Evolutionary conservation across 2,113 vertebrate genomes (phyloP).

Genomic region (Burhinus bistriatus): DNA sequence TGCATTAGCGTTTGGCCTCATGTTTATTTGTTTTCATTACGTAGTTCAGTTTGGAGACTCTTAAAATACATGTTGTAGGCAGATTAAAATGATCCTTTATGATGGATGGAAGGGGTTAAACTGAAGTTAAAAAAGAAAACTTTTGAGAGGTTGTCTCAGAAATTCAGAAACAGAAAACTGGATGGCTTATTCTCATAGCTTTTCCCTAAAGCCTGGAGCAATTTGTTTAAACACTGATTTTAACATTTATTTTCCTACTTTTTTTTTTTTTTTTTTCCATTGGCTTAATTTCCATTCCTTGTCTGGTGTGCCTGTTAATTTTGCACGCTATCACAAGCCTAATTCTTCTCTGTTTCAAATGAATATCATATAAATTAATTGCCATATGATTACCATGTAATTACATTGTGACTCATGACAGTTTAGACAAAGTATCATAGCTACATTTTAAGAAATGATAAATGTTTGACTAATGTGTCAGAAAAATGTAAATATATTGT

Average conservation of each 20-base stretch:
- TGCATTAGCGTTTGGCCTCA: rapidly evolving
- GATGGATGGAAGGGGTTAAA: neutral
- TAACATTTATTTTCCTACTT: slow-evolving; percentile 36
- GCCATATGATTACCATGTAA: slow-evolving; percentile 76
- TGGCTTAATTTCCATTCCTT: slow-evolving; percentile 58
- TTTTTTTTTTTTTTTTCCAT: neutral
- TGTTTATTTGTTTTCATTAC: neutral
- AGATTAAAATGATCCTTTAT: neutral
- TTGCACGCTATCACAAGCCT: slow-evolving; percentile 58
- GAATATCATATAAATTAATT: slow-evolving; percentile 77
- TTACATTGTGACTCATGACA: slow-evolving; percentile 73
- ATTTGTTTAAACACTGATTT: slow-evolving; percentile 61
- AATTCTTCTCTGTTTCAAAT: slow-evolving; percentile 69
- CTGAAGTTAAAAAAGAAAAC: neutral
- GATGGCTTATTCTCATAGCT: neutral
- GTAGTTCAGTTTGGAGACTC: neutral
- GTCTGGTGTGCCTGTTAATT: slow-evolving; percentile 52
- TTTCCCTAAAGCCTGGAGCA: slow-evolving; percentile 1
- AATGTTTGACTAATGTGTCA: slow-evolving; percentile 75
- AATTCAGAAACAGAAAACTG: neutral
- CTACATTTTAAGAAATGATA: slow-evolving; percentile 70
- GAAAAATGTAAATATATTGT: slow-evolving; percentile 73
- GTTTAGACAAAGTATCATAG: slow-evolving; percentile 71
- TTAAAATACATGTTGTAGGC: neutral
- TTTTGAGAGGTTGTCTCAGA: neutral